Conservation (phyloP, 2,113 vertebrate genomes). For the Alaudala cheleensis region DNA sequence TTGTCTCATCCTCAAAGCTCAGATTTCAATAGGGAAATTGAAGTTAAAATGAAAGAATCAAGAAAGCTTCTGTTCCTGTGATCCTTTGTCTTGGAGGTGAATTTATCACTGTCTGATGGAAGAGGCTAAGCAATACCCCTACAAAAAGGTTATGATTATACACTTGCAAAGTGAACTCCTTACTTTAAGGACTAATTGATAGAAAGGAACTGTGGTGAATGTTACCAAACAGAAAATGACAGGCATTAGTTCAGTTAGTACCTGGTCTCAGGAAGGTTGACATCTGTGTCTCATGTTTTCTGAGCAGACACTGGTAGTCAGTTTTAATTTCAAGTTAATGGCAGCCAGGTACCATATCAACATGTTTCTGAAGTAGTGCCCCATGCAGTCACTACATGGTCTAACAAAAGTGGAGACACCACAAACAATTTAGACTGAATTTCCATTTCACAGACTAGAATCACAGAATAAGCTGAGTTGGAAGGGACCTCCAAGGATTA, state of each 20-base stretch:
- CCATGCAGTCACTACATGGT: neutral
- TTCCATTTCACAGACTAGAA: neutral
- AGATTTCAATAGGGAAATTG: conserved; percentile 27
- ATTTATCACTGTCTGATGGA: neutral
- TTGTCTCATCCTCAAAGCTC: conserved; percentile 16
- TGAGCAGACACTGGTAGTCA: neutral
- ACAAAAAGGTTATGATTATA: neutral
- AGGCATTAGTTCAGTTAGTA: neutral
- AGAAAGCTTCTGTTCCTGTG: neutral
- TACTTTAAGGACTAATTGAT: neutral
- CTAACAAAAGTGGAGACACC: neutral
- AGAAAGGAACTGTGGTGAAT: neutral
- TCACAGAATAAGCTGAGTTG: neutral
- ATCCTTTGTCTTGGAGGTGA: conserved; percentile 1
- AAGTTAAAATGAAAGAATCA: conserved; percentile 6
- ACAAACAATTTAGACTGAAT: neutral
- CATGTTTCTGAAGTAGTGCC: neutral
- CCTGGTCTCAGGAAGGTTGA: neutral
- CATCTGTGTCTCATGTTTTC: neutral
- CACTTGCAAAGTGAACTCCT: neutral
- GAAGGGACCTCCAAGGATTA: neutral
- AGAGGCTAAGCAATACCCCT: neutral
- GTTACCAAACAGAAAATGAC: neutral
- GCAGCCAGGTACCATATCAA: neutral
- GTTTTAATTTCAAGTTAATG: neutral